phyloP scores from a whole-genome alignment of 2,888 invertebrate species.

The Phania funesta region DNA sequence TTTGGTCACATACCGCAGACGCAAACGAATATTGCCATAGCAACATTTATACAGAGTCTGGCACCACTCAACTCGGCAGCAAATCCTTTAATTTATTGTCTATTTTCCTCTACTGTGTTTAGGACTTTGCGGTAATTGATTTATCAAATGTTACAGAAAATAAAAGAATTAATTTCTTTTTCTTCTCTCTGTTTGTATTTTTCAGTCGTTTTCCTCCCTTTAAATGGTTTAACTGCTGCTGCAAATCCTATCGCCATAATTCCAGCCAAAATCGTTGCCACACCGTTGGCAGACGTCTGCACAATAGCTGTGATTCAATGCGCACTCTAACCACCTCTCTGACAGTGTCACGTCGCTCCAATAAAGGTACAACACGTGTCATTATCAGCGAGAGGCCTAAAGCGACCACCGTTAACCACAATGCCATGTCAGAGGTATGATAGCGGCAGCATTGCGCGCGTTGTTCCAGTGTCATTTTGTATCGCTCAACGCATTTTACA shows the following conservation, averaged over 20 bases:
- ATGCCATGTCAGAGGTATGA: constrained; percentile 80
- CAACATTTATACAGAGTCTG: constrained; percentile 94
- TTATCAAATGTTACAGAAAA: background rate
- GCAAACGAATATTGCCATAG: constrained; percentile 90
- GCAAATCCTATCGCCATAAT: constrained; percentile 78
- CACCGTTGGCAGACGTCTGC: constrained; percentile 78
- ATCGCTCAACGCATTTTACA: constrained; percentile 59
- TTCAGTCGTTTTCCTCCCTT: constrained; percentile 83
- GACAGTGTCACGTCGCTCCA: constrained; percentile 78
- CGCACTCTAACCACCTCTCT: constrained; percentile 79
- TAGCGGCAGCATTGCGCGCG: constrained; percentile 71
- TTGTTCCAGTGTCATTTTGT: constrained; percentile 58
- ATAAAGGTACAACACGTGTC: constrained; percentile 76
- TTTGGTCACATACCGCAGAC: constrained; percentile 90
- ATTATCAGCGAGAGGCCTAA: constrained; percentile 78
- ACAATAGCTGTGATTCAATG: constrained; percentile 80
- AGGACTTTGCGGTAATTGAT: constrained; percentile 87
- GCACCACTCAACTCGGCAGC: constrained; percentile 96
- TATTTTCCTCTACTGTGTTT: constrained; percentile 95
- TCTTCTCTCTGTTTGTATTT: background rate
- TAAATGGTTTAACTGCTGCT: constrained; percentile 84
- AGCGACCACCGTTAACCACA: constrained; percentile 61
- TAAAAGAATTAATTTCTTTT: background rate
- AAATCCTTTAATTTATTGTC: constrained; percentile 95
- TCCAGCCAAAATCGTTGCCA: constrained; percentile 77